Evolutionary conservation across 2,888 invertebrate genomes (phyloP).

Genomic region (Euphydryas editha): DNA sequence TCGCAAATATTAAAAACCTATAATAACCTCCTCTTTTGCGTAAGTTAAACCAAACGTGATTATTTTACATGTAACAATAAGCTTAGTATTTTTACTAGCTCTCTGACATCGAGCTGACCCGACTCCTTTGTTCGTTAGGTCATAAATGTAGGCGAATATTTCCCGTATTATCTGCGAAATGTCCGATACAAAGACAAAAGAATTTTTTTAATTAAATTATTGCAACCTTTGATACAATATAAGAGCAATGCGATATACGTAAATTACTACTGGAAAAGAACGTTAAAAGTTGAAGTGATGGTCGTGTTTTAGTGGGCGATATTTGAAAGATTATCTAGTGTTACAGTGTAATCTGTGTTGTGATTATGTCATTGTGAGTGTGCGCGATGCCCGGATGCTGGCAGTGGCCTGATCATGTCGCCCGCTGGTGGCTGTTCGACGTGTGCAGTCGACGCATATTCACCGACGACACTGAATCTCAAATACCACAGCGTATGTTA

Average conservation of each 20-base stretch:
- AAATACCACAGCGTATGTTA: constrained; percentile 75
- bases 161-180: constrained; percentile 16
- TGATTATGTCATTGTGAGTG: constrained; percentile 42
- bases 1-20: no score
- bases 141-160: constrained; percentile 27
- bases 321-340: not conserved
- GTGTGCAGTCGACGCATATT: constrained; percentile 83
- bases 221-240: not conserved
- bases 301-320: not conserved
- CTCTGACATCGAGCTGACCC: constrained; percentile 13
- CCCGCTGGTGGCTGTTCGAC: constrained; percentile 86
- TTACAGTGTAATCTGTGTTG: constrained; percentile 7
- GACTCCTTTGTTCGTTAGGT: constrained; percentile 11
- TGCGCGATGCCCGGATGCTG: constrained; percentile 77
- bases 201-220: constrained; percentile 8
- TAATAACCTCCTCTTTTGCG: no score
- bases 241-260: not conserved
- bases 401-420: constrained; percentile 82
- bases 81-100: constrained; percentile 16
- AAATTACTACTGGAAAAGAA: not conserved
- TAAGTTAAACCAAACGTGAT: no score
- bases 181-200: constrained; percentile 14
- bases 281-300: not conserved
- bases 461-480: constrained; percentile 73
- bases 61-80: constrained; percentile 1